Evolutionary conservation across 2,888 invertebrate species (phyloP), one percentile per base, ranked within the genome.

Genomic region (Megastigmus dorsalis): DNA sequence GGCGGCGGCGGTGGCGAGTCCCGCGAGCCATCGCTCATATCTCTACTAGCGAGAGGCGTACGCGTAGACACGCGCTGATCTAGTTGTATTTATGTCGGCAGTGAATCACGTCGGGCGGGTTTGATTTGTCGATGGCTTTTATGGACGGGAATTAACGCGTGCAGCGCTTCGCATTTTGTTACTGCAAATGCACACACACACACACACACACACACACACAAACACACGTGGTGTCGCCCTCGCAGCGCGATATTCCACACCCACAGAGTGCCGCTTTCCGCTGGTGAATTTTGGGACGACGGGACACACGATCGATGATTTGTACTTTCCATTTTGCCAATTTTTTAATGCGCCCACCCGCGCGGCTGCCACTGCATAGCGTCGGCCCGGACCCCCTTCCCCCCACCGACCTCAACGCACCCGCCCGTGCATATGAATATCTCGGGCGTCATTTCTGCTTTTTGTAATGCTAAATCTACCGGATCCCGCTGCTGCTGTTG

Each of bases 101-200:
- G 84, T 87, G 85, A 87, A 87, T 87, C 86, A 86, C 83, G 86
- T 86, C 85, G 81, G 80, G 80, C 81, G 38, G 43, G 50, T 86
- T 87, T 87, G 86, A 86, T 87, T 87, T 87, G 87, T 87, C 84
- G 87, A 87, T 86, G 86, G 86, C 84, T 87, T 87, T 87, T 85
- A 87, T 86, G 85, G 86, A 85, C 84, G 84, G 83, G 85, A 86
- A 87, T 87, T 87, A 87, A 86, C 86, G 86, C 84, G 82, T 82
- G 82, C 38, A 36, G 81, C 82, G 83, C 83, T 83, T 85, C 83
- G 84, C 57, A 86, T 86, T 87, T 87, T 86, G 86, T 86, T 85
- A 84, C 85, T 84, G 82, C 28, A 73, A 69, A 66, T 69, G 68
- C 60, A 45, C 28, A 36, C 10, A 18, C 41, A 7, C 26, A 23